phyloP scores from a whole-genome alignment of 2,797 vertebrate species.

The Crocodylus rhombifer region DNA sequence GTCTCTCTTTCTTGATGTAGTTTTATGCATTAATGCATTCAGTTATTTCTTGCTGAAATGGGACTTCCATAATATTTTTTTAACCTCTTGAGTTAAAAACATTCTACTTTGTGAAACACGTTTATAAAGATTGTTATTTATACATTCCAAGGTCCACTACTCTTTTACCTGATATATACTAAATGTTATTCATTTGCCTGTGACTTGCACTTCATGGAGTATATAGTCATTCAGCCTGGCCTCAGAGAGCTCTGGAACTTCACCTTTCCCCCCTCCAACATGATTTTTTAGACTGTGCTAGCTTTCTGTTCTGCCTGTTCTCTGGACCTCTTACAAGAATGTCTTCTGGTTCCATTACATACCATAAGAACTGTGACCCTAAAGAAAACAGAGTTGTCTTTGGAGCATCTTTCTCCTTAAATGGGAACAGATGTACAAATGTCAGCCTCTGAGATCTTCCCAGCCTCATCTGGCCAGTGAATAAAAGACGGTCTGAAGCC shows the following conservation, averaged over 20 bases:
- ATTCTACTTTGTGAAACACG: neutral
- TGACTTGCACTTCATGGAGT: neutral
- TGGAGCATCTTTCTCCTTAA: neutral
- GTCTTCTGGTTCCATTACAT: neutral
- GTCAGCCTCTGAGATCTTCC: neutral
- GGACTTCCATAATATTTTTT: neutral
- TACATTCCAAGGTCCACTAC: neutral
- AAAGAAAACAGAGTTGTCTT: neutral
- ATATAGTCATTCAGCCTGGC: neutral
- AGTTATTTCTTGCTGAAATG: neutral
- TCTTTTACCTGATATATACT: neutral
- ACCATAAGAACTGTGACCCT: neutral
- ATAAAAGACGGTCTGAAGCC: neutral
- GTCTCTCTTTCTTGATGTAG: neutral
- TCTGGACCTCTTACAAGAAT: neutral
- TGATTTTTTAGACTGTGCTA: neutral
- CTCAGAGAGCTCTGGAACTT: neutral
- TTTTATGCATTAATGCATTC: neutral
- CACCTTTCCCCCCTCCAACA: neutral
- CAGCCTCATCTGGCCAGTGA: neutral
- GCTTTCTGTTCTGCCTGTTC: neutral
- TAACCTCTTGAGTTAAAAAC: neutral
- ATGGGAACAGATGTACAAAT: neutral
- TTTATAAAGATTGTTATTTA: neutral
- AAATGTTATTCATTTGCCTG: neutral